Evolutionary conservation across 1,140 invertebrate species (phyloP).

Genomic region (Drosophila parvula): DNA sequence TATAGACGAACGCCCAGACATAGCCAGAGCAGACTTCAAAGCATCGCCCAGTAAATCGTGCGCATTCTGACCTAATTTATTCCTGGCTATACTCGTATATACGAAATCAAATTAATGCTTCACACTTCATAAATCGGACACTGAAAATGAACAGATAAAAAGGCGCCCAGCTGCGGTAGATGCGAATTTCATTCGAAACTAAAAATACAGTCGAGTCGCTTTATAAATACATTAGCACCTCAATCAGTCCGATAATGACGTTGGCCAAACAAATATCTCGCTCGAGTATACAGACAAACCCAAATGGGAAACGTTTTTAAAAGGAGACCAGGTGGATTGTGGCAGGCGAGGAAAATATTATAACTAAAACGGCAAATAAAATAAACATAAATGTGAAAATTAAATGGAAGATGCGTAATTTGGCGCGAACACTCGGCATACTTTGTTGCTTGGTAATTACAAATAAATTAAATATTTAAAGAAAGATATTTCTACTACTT

Average conservation of each 20-base stretch:
- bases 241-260: slow-evolving; percentile 62
- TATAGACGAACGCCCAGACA: background rate
- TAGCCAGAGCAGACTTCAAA: slow-evolving; percentile 62
- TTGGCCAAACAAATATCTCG: slow-evolving; percentile 32
- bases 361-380: slow-evolving; percentile 47
- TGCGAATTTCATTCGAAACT: slow-evolving; percentile 34
- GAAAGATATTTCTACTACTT: too few species aligned
- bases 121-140: slow-evolving; percentile 77
- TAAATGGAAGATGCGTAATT: slow-evolving; percentile 23
- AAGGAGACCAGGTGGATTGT: slow-evolving; percentile 27
- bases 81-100: slow-evolving; percentile 34
- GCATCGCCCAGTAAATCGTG: slow-evolving; percentile 42
- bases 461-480: background rate
- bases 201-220: slow-evolving; percentile 76
- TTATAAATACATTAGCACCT: slow-evolving; percentile 83
- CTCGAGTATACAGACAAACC: slow-evolving; percentile 16
- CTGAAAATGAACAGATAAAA: slow-evolving; percentile 82
- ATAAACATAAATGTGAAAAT: slow-evolving; percentile 54
- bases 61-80: slow-evolving; percentile 75
- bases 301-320: slow-evolving; percentile 19
- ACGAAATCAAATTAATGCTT: slow-evolving; percentile 79
- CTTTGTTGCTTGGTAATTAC: background rate
- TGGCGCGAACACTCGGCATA: background rate
- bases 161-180: slow-evolving; percentile 28
- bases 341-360: slow-evolving; percentile 31